A percentile compares a stretch with the other conserved stretches of the same genome.
Conservation (phyloP, 2,888 invertebrate genomes). For the Scaptomyza caliginosa region DNA sequence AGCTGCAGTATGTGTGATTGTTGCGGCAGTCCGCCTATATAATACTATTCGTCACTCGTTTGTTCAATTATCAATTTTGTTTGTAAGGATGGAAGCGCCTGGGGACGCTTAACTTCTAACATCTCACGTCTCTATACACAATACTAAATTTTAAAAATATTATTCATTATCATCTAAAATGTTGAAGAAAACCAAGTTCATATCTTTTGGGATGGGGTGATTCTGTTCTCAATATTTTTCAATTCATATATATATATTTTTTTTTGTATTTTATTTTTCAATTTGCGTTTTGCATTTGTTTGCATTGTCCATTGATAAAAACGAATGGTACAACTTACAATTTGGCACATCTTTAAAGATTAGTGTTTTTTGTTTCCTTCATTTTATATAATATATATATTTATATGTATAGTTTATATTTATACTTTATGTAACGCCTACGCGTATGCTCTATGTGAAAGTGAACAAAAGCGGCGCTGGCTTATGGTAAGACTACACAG, state of each 20-base stretch:
- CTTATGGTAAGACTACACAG: constrained; percentile 74
- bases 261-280: constrained; percentile 40
- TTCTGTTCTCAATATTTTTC: constrained; percentile 40
- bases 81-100: constrained; percentile 67
- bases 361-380: constrained; percentile 67
- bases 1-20: constrained; percentile 32
- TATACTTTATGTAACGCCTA: constrained; percentile 68
- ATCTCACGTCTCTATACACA: constrained; percentile 66
- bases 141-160: constrained; percentile 79
- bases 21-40: constrained; percentile 58
- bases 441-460: constrained; percentile 73
- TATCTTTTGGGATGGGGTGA: constrained; percentile 20
- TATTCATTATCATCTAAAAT: constrained; percentile 64
- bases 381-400: constrained; percentile 61
- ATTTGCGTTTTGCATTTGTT: constrained; percentile 67
- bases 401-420: constrained; percentile 59
- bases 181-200: constrained; percentile 54
- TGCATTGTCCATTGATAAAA: constrained; percentile 72
- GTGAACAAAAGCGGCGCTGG: constrained; percentile 76
- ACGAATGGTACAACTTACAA: constrained; percentile 83
- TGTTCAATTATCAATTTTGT: constrained; percentile 65
- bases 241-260: constrained; percentile 36
- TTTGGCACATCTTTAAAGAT: constrained; percentile 83
- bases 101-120: constrained; percentile 46
- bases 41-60: constrained; percentile 53